These are phyloP conservation scores for Pinna nobilis DNA, from an alignment of 1,140 invertebrate species.

Conservation along the genomic window DNA sequence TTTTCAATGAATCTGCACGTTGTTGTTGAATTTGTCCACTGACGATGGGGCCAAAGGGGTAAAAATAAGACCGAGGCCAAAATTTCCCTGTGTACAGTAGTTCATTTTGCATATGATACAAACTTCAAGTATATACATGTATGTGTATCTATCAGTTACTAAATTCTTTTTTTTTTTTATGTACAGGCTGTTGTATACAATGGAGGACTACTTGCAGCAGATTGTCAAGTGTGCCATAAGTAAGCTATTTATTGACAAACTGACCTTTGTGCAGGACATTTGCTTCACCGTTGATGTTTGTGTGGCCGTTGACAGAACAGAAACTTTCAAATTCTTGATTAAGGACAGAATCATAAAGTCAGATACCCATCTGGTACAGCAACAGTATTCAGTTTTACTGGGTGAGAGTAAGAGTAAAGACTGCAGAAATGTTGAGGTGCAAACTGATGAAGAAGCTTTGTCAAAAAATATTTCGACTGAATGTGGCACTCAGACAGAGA, in stretches of 20 bases:
- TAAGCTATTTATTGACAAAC: background rate
- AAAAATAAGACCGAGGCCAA: too few species aligned
- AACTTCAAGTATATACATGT: too few species aligned
- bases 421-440: too few species aligned
- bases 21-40: too few species aligned
- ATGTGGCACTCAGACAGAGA: background rate
- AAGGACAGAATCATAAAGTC: background rate
- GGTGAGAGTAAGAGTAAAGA: background rate
- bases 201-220: conserved; percentile 11
- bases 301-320: background rate
- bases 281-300: background rate
- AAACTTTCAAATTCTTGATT: background rate
- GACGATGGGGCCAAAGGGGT: too few species aligned
- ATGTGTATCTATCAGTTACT: too few species aligned
- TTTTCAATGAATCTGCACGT: too few species aligned
- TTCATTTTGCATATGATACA: too few species aligned
- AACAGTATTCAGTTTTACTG: background rate
- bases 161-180: conserved; percentile 2
- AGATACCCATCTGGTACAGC: background rate
- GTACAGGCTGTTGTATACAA: too few species aligned
- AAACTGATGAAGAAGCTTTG: background rate
- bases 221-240: conserved; percentile 3
- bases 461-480: background rate
- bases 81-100: too few species aligned
- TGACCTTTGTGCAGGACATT: conserved; percentile 3